Evolutionary conservation across 2,113 vertebrate species (phyloP), one percentile per base, ranked within the genome.

Genomic region (Sander lucioperca): DNA sequence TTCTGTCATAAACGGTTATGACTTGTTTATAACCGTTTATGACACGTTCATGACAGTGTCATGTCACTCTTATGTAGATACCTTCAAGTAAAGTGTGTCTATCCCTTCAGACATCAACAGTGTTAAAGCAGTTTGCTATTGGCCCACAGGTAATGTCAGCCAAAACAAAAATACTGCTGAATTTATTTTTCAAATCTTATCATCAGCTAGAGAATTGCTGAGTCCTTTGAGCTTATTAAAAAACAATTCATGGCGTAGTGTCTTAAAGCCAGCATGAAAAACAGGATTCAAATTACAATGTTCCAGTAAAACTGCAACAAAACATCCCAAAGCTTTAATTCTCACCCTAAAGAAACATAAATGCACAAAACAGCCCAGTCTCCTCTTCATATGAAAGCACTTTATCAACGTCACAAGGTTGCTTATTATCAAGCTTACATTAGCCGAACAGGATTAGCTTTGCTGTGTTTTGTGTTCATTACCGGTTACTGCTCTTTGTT

Each of bases 401-500:
- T 33, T 33, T 12, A 58, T 23, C n/a, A 18, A 25, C 23, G 67
- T 72, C 21, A 33, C 15, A 45, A 10, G 33, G 16, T 73, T 66
- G 45, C 21, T 58, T 21, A 36, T 68, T n/a, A 56, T 58, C 69
- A 19, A 50, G 69, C 62, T 56, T n/a, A 73, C 54, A 45, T 58
- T 23, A 79, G 5, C 27, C 6, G 2, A 64, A 65, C 72, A 14
- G 61, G 74, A 83, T 72, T 48, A 54, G 61, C 67, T 72, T 33
- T 27, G 19, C 16, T 53, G 45, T 36, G 23, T 58, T 75, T 73
- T 68, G 23, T 56, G 51, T 65, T 76, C 45, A 25, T 71, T 30
- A 10, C 13, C 57, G 13, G 2, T 64, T 50, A 9, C 36, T 39
- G 53, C 45, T 36, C 61, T 85, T 77, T 85, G 78, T 59, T 73